These are phyloP conservation scores for Holothuria scabra DNA, from an alignment of 53 echinoderm and acorn worm genomes.

Conservation along the genomic window DNA sequence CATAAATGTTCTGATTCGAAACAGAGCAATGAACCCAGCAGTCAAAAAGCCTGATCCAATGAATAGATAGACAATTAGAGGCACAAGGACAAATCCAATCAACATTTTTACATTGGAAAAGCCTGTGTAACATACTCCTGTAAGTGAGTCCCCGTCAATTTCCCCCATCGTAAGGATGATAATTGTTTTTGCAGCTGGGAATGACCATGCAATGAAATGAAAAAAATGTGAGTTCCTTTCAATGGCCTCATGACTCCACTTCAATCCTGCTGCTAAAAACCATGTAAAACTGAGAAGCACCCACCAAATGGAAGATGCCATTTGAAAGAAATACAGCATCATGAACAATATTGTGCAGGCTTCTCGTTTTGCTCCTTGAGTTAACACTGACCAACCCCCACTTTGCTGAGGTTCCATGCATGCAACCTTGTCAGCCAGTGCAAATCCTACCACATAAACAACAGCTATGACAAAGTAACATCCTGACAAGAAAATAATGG, in stretches of 20 bases:
- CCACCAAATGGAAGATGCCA: constrained; percentile 99
- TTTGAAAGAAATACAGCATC: constrained; percentile 96
- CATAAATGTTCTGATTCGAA: constrained; percentile 99
- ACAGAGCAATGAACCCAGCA: constrained; percentile 97
- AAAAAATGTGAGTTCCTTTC: constrained; percentile 98
- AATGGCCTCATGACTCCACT: constrained; percentile 99
- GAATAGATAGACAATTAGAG: constrained; percentile 90
- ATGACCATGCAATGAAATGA: constrained; percentile 97
- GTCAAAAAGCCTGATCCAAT: constrained; percentile 90
- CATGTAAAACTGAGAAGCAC: constrained; percentile 96
- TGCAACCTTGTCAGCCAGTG: constrained; percentile 76
- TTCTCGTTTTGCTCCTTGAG: constrained; percentile 86
- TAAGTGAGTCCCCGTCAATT: constrained; percentile 89
- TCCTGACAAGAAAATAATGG: constrained; percentile 97
- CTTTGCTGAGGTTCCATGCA: constrained; percentile 72
- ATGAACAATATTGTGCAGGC: constrained; percentile 95
- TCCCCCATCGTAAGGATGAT: constrained; percentile 86
- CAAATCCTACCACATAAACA: constrained; percentile 93
- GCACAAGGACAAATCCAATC: constrained; percentile 87
- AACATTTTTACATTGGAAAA: constrained; percentile 81
- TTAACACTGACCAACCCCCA: constrained; percentile 44
- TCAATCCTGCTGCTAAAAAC: constrained; percentile 98
- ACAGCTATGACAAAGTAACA: constrained; percentile 95
- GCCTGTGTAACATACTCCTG: constrained; percentile 96
- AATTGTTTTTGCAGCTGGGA: constrained; percentile 96